Conservation (phyloP, 2,113 vertebrate genomes). For the Sisor rabdophorus region DNA sequence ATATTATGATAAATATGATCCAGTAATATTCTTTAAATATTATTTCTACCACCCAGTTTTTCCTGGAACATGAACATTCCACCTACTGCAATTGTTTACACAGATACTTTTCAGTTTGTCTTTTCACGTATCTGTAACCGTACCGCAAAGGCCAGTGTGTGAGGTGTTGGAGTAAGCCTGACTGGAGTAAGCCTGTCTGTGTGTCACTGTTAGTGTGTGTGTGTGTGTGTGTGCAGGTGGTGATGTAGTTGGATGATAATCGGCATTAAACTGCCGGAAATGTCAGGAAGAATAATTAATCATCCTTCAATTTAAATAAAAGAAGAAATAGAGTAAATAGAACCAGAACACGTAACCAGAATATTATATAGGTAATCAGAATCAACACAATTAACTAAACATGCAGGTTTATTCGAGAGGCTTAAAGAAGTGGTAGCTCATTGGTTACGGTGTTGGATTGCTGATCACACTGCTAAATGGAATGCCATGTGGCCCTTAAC, state of each 20-base stretch:
- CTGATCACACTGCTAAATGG: too few relatives aligned
- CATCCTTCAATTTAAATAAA: neutral
- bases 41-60: slow-evolving; percentile 4
- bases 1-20: neutral
- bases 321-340: neutral
- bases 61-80: neutral
- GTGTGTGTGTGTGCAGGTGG: neutral
- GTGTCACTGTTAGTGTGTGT: neutral
- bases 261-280: neutral
- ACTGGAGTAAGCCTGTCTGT: neutral
- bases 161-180: slow-evolving; percentile 4
- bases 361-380: too few relatives aligned
- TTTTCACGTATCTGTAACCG: neutral
- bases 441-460: too few relatives aligned
- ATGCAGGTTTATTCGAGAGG: too few relatives aligned
- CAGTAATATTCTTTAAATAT: slow-evolving; percentile 1
- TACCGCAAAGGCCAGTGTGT: neutral
- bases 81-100: neutral
- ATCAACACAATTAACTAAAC: too few relatives aligned
- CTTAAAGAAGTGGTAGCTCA: too few relatives aligned
- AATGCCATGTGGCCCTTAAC: too few relatives aligned
- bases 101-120: neutral
- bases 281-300: neutral
- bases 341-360: too few relatives aligned
- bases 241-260: neutral